Evolutionary conservation across 2,113 vertebrate species (phyloP).

Genomic region (mouse (Mus musculus)): DNA sequence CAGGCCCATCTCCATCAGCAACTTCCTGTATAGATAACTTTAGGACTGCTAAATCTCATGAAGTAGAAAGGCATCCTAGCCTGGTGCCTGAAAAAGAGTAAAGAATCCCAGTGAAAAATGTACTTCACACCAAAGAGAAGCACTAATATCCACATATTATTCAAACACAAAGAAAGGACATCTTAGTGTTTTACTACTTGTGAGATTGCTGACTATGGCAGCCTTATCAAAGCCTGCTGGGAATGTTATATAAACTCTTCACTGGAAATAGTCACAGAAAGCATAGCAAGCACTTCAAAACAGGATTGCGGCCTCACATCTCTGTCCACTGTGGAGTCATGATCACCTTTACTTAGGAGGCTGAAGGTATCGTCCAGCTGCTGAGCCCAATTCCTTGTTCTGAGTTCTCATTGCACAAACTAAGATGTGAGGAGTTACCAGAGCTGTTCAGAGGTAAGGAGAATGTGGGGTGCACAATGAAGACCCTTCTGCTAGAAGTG

Average conservation of each 20-base stretch:
- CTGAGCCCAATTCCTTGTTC: not conserved
- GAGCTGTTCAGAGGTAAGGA: not conserved
- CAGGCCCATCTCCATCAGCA: not conserved
- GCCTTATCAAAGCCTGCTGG: not conserved
- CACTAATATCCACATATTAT: not conserved
- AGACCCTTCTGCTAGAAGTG: not conserved
- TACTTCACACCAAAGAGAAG: not conserved
- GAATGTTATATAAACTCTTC: not conserved
- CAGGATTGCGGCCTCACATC: too few species aligned
- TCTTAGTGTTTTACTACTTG: not conserved
- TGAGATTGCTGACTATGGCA: not conserved
- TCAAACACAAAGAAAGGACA: not conserved
- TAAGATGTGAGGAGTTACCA: not conserved
- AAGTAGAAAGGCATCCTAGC: not conserved
- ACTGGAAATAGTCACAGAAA: too few species aligned
- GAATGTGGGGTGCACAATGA: too few species aligned
- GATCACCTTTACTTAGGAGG: not conserved
- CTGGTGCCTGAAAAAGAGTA: not conserved
- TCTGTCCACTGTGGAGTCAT: rapidly evolving
- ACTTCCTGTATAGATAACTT: not conserved
- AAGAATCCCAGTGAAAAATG: not conserved
- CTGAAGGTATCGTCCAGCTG: too few species aligned
- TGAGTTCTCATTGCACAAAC: too few species aligned
- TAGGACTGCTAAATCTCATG: not conserved
- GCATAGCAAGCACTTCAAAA: not conserved